These are phyloP conservation scores for Tapirus terrestris DNA, from an alignment of 2,113 vertebrate species.

Conservation along the genomic window DNA sequence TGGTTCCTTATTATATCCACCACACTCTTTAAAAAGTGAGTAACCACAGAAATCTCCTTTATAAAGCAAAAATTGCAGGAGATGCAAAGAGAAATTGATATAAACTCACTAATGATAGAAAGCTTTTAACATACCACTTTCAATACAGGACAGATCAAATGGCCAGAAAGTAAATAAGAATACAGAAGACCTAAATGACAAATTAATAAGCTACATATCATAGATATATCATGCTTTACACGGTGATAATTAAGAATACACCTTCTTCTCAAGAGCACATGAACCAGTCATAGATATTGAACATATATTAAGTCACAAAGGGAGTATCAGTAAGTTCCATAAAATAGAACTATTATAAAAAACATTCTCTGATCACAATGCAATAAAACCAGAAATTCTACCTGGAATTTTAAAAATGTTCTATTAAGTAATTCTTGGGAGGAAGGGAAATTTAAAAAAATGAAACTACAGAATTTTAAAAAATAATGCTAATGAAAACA, in stretches of 20 bases:
- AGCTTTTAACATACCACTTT: constrained; percentile 15
- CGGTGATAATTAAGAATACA: neutral
- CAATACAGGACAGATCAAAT: neutral
- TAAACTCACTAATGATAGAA: neutral
- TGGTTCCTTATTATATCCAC: neutral
- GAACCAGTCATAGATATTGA: neutral
- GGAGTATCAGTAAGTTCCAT: neutral
- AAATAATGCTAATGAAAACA: neutral
- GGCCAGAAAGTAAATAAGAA: neutral
- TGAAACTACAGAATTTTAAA: neutral
- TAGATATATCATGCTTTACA: neutral
- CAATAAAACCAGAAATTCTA: neutral
- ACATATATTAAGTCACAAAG: neutral
- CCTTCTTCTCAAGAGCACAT: neutral
- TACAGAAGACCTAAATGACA: neutral
- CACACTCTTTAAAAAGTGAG: neutral
- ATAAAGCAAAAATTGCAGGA: neutral
- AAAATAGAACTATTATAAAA: neutral
- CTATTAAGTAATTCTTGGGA: neutral
- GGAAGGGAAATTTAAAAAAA: neutral
- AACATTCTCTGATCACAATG: neutral
- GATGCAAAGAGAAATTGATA: neutral
- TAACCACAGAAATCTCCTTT: neutral
- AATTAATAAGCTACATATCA: constrained; percentile 12
- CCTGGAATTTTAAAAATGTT: neutral